Evolutionary conservation across 2,888 invertebrate species (phyloP).

Genomic region (Spialia ferax): DNA sequence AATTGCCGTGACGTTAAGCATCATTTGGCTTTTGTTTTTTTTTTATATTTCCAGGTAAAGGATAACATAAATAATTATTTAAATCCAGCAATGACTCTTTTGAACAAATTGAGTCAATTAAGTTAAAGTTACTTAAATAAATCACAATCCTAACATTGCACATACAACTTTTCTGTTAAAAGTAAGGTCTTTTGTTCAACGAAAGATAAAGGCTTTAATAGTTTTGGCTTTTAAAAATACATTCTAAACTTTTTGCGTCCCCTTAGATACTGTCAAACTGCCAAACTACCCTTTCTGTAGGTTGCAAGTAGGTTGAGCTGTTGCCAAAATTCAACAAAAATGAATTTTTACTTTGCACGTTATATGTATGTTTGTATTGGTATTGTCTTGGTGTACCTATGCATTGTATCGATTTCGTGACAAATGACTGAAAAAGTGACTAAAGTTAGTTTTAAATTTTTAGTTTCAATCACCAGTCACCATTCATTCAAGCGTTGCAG

Average conservation of each 20-base stretch:
- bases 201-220: slow-evolving; percentile 27
- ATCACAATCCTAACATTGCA: background rate
- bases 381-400: background rate
- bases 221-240: slow-evolving; percentile 35
- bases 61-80: no score
- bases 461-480: no score
- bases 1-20: no score
- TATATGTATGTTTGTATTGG: background rate
- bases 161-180: background rate
- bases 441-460: no score
- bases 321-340: slow-evolving; percentile 28
- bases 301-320: slow-evolving; percentile 28
- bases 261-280: slow-evolving; percentile 27
- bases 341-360: background rate
- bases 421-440: no score
- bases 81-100: no score
- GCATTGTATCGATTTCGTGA: no score
- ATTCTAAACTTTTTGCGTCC: slow-evolving; percentile 31
- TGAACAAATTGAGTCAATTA: no score
- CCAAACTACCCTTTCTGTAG: slow-evolving; percentile 32
- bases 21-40: no score
- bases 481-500: no score
- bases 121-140: background rate
- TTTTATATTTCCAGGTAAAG: no score
- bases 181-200: slow-evolving; percentile 22